phyloP scores from a whole-genome alignment of 2,113 vertebrate genomes.

The Hyaena hyaena region DNA sequence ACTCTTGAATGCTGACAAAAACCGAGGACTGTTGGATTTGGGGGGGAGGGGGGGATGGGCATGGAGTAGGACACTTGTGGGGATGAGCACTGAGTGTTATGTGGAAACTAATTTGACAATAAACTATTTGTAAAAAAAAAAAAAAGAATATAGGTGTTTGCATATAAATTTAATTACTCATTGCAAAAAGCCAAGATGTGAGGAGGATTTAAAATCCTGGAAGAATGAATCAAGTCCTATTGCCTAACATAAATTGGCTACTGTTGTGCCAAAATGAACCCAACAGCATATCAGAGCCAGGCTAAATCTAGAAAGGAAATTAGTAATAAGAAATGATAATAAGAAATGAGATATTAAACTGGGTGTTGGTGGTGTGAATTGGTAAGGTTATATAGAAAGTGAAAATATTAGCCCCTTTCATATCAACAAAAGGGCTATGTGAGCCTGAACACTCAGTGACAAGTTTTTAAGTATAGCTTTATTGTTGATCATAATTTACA shows the following conservation, averaged over 20 bases:
- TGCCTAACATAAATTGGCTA: background rate
- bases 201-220: background rate
- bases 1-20: too few species aligned
- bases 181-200: background rate
- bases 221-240: background rate
- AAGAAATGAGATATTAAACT: constrained; percentile 23
- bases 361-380: background rate
- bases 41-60: too few species aligned
- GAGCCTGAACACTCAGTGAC: background rate
- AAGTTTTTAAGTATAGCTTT: background rate
- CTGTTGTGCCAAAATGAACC: background rate
- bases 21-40: too few species aligned
- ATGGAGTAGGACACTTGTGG: too few species aligned
- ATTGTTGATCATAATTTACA: background rate
- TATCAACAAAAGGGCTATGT: background rate
- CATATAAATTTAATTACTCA: background rate
- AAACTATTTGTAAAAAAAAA: too few species aligned
- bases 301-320: constrained; percentile 64
- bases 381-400: constrained; percentile 36
- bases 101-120: too few species aligned
- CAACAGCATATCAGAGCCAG: background rate
- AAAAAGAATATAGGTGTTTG: background rate
- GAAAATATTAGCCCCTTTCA: background rate
- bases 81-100: too few species aligned
- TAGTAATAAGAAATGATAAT: background rate